Conservation (phyloP, 2,888 invertebrate species). For the Harpalus rufipes region DNA sequence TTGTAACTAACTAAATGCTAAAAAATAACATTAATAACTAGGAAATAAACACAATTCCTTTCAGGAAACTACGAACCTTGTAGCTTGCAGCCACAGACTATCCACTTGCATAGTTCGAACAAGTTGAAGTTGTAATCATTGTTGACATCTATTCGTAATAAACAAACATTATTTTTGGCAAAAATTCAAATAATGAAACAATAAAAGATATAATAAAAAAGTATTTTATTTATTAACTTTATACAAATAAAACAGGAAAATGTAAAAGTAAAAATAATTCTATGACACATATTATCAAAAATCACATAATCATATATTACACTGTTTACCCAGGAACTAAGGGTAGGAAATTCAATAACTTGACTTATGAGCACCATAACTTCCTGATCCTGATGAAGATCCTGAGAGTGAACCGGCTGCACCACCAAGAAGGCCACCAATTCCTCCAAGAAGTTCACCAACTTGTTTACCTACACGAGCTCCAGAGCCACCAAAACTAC, state of each 20-base stretch:
- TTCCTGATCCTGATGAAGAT: constrained; percentile 53
- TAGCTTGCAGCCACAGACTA: no score
- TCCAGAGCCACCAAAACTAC: constrained; percentile 52
- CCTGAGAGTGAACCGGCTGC: constrained; percentile 50
- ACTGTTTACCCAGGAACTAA: constrained; percentile 27
- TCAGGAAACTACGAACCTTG: no score
- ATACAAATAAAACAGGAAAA: constrained; percentile 31
- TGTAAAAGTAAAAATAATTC: constrained; percentile 44
- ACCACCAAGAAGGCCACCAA: constrained; percentile 54
- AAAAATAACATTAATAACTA: no score
- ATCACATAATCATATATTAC: constrained; percentile 31
- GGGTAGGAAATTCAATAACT: constrained; percentile 48
- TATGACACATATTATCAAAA: constrained; percentile 57
- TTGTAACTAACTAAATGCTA: no score
- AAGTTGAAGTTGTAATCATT: no score
- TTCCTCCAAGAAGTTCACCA: constrained; percentile 31
- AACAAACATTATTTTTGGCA: no score
- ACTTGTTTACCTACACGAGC: constrained; percentile 55
- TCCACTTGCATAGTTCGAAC: no score
- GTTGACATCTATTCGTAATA: no score
- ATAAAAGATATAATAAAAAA: not conserved
- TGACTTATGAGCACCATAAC: constrained; percentile 40
- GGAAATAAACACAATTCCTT: no score
- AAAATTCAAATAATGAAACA: no score
- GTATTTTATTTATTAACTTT: constrained; percentile 31